These are phyloP conservation scores for Gymnocephalus cernua DNA, from an alignment of 2,113 vertebrate species.

Conservation along the genomic window DNA sequence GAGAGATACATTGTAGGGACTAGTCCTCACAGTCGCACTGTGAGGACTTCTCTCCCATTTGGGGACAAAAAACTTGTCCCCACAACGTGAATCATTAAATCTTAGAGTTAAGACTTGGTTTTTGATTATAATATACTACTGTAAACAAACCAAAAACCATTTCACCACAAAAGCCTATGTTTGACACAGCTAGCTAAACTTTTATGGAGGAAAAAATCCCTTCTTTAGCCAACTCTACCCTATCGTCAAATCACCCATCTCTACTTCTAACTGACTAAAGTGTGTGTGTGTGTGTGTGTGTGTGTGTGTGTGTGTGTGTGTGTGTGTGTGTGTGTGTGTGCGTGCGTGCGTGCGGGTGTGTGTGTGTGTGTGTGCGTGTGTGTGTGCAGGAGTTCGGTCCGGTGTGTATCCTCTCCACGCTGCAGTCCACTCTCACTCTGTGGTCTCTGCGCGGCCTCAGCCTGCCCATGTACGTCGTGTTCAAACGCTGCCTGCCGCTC, in stretches of 20 bases:
- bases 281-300: neutral
- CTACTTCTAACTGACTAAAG: neutral
- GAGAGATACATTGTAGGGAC: neutral
- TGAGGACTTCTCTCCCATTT: neutral
- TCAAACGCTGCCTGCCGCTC: conserved; percentile 96
- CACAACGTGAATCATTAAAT: neutral
- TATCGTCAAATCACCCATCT: too few relatives aligned
- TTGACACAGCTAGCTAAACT: too few relatives aligned
- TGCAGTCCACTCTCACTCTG: conserved; percentile 95
- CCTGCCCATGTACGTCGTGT: conserved; percentile 97
- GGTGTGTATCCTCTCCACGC: conserved; percentile 91
- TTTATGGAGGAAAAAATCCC: too few relatives aligned
- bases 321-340: conserved; percentile 1
- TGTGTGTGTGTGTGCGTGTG: neutral
- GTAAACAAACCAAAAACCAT: too few relatives aligned
- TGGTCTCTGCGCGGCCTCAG: conserved; percentile 96
- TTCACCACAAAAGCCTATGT: too few relatives aligned
- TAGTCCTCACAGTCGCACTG: neutral
- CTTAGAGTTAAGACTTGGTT: too few relatives aligned
- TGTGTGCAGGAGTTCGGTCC: conserved; percentile 84
- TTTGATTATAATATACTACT: too few relatives aligned
- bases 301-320: neutral
- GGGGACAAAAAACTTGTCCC: neutral
- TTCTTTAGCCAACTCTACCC: too few relatives aligned
- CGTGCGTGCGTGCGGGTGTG: too few relatives aligned